phyloP scores from a whole-genome alignment of 2,113 vertebrate genomes.

The Melanerpes aurifrons region DNA sequence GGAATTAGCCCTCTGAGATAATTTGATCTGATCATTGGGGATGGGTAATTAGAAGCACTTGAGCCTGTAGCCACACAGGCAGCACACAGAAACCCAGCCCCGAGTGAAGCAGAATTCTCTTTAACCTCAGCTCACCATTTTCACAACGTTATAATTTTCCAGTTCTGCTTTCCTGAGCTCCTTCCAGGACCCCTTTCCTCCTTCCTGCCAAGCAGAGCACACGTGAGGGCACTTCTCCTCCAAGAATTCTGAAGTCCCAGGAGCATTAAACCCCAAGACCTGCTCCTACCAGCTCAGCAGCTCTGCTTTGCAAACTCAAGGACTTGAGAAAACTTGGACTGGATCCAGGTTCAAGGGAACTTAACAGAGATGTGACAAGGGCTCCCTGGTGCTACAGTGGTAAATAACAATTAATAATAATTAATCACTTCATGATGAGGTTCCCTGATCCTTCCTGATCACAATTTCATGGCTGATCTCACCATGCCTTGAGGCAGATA shows the following conservation, averaged over 20 bases:
- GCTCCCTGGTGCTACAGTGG: slow-evolving; percentile 15
- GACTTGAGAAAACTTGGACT: slow-evolving; percentile 19
- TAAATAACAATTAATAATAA: slow-evolving; percentile 49
- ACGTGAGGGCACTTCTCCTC: neutral
- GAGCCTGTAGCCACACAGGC: neutral
- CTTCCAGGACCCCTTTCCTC: neutral
- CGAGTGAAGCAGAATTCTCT: neutral
- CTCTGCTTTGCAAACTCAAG: slow-evolving; percentile 13
- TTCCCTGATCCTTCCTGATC: slow-evolving; percentile 8
- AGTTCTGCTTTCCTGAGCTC: neutral
- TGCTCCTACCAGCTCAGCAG: neutral
- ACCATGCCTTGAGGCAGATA: neutral
- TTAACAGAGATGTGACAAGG: neutral
- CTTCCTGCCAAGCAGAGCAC: neutral
- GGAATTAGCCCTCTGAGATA: neutral
- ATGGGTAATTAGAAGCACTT: neutral
- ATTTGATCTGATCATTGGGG: slow-evolving; percentile 2
- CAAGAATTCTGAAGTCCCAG: neutral
- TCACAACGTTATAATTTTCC: neutral
- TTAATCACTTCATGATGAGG: slow-evolving; percentile 12
- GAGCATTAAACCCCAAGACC: neutral
- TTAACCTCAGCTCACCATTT: neutral
- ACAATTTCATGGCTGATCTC: slow-evolving; percentile 5
- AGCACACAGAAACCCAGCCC: neutral
- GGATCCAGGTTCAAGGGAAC: slow-evolving; percentile 17